Conservation (phyloP, 2,797 vertebrate species). For the Acrossocheilus fasciatus region DNA sequence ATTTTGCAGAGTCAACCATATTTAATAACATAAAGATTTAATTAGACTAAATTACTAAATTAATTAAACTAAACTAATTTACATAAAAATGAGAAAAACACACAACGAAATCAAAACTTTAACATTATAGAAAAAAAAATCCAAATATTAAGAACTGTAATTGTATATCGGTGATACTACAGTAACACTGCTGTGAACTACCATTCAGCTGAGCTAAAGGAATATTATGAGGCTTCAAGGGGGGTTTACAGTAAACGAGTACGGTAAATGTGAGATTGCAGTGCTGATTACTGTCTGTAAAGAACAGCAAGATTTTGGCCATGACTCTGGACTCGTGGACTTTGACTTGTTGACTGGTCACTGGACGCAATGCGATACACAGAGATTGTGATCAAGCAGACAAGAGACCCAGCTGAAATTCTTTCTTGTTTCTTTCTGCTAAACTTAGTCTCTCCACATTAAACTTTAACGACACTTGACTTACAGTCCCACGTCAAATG, state of each 20-base stretch:
- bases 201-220: background rate
- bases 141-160: no score
- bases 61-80: no score
- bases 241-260: no score
- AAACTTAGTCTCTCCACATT: constrained; percentile 10
- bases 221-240: background rate
- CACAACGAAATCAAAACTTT: no score
- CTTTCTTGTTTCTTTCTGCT: constrained; percentile 16
- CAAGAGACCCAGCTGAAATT: constrained; percentile 18
- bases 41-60: no score
- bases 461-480: constrained; percentile 5
- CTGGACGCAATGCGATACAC: background rate
- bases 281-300: constrained; percentile 16
- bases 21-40: no score
- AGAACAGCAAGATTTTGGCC: constrained; percentile 24
- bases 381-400: constrained; percentile 20
- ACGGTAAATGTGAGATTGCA: background rate
- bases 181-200: background rate
- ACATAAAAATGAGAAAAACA: no score
- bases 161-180: no score
- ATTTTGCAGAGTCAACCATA: no score
- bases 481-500: background rate
- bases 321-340: constrained; percentile 6
- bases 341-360: constrained; percentile 27
- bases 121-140: no score